Conservation (phyloP, 2,888 invertebrate species). For the Epiblema foenella region DNA sequence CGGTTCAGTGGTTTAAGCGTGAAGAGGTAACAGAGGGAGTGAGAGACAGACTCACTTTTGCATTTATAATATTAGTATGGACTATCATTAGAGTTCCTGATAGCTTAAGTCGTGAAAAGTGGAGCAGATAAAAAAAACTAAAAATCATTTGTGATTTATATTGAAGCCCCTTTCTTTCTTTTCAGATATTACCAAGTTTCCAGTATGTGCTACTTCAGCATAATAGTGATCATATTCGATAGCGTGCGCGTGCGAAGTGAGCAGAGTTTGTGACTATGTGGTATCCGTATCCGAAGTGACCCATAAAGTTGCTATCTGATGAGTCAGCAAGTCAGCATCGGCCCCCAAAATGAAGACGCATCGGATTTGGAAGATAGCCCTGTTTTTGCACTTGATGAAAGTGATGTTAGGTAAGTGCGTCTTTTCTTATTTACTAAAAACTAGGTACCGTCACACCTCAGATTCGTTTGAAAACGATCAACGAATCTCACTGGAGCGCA, state of each 20-base stretch:
- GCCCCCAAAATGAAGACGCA: slow-evolving; percentile 58
- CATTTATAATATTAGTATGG: too few relatives aligned
- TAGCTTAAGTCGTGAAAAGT: too few relatives aligned
- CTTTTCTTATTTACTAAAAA: background rate
- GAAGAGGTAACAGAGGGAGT: too few relatives aligned
- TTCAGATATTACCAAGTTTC: slow-evolving; percentile 56
- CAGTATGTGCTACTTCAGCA: slow-evolving; percentile 71
- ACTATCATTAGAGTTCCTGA: too few relatives aligned
- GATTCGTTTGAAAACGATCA: too few relatives aligned
- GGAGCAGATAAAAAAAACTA: too few relatives aligned
- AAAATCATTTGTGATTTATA: too few relatives aligned
- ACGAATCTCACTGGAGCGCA: too few relatives aligned
- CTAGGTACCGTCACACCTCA: background rate
- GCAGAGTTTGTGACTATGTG: slow-evolving; percentile 52
- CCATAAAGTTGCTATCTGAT: slow-evolving; percentile 14
- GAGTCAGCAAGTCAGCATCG: background rate
- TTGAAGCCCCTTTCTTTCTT: too few relatives aligned
- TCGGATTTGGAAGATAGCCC: slow-evolving; percentile 55
- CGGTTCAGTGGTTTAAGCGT: too few relatives aligned
- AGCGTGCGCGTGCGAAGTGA: slow-evolving; percentile 56
- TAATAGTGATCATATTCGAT: slow-evolving; percentile 74
- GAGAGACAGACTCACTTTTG: too few relatives aligned
- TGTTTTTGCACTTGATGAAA: slow-evolving; percentile 60
- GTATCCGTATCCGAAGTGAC: slow-evolving; percentile 3
- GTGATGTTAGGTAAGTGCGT: slow-evolving; percentile 64